Conservation (phyloP, 2,888 invertebrate genomes). For the Pantelozetes paolii region DNA sequence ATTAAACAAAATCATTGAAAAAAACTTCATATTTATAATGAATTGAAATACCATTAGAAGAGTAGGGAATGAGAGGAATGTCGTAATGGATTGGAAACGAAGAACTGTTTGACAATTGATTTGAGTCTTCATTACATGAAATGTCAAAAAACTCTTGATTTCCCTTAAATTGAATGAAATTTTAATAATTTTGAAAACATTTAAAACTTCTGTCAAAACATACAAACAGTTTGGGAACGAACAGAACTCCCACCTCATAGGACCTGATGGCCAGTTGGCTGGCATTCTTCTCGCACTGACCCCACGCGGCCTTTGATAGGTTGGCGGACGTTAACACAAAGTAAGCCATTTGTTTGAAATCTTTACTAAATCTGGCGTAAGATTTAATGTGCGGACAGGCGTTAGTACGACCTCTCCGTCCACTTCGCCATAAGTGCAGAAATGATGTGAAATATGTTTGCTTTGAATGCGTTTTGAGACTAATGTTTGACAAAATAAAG, state of each 20-base stretch:
- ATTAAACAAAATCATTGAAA: not conserved
- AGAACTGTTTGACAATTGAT: slow-evolving; percentile 25
- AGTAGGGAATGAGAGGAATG: slow-evolving; percentile 44
- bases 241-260: slow-evolving; percentile 85
- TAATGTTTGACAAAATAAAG: not conserved
- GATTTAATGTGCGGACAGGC: slow-evolving; percentile 96
- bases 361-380: slow-evolving; percentile 71
- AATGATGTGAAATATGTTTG: slow-evolving; percentile 75
- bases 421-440: slow-evolving; percentile 78
- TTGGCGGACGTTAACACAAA: slow-evolving; percentile 84
- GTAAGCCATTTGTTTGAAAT: slow-evolving; percentile 67
- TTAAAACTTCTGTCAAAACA: slow-evolving; percentile 52
- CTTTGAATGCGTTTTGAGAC: slow-evolving; percentile 56
- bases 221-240: slow-evolving; percentile 76
- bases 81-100: slow-evolving; percentile 47
- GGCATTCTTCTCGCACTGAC: slow-evolving; percentile 63
- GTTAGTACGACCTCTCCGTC: slow-evolving; percentile 63
- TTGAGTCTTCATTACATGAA: not conserved
- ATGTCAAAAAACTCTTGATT: slow-evolving; percentile 29
- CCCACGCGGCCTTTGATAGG: slow-evolving; percentile 97
- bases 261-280: slow-evolving; percentile 65
- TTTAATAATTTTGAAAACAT: too few relatives aligned
- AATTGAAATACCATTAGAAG: not conserved
- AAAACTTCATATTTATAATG: not conserved
- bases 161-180: slow-evolving; percentile 1